Percentiles rank a stretch among this genome's conserved stretches.
These are phyloP conservation scores for Dicerorhinus sumatrensis DNA, from an alignment of 2,113 vertebrate species.

Conservation along the genomic window DNA sequence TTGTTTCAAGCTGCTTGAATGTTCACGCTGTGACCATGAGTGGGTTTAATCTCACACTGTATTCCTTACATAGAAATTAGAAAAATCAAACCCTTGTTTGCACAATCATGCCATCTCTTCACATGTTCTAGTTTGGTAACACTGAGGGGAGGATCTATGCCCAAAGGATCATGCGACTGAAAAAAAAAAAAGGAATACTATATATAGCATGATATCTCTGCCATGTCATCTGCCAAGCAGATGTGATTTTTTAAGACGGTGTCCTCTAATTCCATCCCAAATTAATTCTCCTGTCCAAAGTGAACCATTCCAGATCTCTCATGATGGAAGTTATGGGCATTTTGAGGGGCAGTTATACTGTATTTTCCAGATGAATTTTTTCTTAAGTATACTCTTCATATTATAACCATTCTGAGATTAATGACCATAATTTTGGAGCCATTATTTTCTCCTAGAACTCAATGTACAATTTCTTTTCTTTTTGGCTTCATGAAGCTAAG, in stretches of 20 bases:
- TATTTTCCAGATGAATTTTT: conserved; percentile 32
- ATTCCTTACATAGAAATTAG: conserved; percentile 12
- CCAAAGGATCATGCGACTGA: not conserved
- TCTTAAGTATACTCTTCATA: not conserved
- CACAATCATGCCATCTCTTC: not conserved
- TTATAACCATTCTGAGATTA: conserved; percentile 13
- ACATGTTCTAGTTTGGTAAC: not conserved
- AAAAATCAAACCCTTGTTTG: not conserved
- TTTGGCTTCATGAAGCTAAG: not conserved
- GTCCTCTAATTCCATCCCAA: not conserved
- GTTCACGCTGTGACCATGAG: not conserved
- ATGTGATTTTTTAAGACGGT: not conserved
- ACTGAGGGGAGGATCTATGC: not conserved
- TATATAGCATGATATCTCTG: not conserved
- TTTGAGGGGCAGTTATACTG: not conserved
- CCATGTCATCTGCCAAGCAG: not conserved
- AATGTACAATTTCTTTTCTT: not conserved
- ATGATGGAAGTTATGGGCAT: not conserved
- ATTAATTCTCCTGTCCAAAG: not conserved
- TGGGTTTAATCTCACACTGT: not conserved
- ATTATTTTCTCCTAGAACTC: not conserved
- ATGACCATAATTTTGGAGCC: conserved; percentile 5
- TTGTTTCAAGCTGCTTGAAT: conserved; percentile 6
- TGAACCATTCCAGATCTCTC: not conserved
- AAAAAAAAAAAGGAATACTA: not conserved